Base-by-base conservation (phyloP, 2,113 vertebrate species). In the Poeciliopsis prolifica region DNA sequence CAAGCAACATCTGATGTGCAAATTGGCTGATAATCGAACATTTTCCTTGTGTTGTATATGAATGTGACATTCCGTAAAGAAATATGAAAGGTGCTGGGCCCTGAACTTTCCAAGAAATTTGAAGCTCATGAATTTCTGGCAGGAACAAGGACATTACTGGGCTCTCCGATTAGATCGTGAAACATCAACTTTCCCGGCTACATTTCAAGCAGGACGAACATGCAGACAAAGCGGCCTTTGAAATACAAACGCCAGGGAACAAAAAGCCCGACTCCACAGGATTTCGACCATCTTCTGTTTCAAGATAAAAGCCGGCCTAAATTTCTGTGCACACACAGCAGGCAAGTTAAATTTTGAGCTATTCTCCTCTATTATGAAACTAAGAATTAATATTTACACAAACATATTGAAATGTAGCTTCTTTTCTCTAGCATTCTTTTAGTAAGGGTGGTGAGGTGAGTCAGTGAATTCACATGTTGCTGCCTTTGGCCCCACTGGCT, bases 171-270 rank as follows among this genome's bases (percentile, higher is more conserved):
- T 95, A 94, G 92, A 96, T 95, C 93, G 62, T 89, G 84, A 76
- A 83, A 89, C 80, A 79, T 92, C 89, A 87, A 88, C 91, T 80
- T 79, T 94, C 94, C 90, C 88, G 83, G 95, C 92, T 93, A 90
- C 58, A 88, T 95, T 96, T 97, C 95, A 95, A 94, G 91, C 87
- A 90, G 87, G 90, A 92, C 92, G 94, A 93, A 82, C 80, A 85
- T 73, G 17, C 71, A 92, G 89, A 97, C 96, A 97, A 97, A 95
- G 95, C 92, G 85, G 81, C 92, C 92, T 95, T 96, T 94, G 89
- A 94, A 95, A 88, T 88, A 94, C 76, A 90, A 93, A 87, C 74
- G 71, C 70, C 74, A 77, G 75, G 62, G 44, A 78, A 24, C 42
- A 85, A 94, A 92, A 87, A 87, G 33, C 44, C 79, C 68, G 88